Evolutionary conservation across 1,140 invertebrate genomes (phyloP).

Genomic region (Aphidius ervi): DNA sequence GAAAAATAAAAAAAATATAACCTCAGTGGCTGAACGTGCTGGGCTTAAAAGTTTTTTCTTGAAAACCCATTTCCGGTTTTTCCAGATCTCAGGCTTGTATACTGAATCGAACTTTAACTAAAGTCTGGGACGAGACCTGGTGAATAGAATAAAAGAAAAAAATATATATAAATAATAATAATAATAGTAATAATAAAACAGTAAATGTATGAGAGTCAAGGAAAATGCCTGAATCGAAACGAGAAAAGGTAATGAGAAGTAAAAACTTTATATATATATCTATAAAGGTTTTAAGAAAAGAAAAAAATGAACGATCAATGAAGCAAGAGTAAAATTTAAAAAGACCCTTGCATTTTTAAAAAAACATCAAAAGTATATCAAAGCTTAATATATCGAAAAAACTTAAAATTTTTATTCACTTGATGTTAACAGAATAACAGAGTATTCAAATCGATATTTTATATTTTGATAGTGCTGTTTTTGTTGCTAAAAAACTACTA

Average conservation of each 20-base stretch:
- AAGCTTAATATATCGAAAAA: no score
- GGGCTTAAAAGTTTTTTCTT: conserved; percentile 1
- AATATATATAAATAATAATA: neutral
- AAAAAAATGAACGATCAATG: no score
- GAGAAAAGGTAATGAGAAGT: neutral
- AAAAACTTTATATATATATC: neutral
- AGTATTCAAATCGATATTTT: no score
- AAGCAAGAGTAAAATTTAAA: no score
- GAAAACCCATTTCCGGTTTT: conserved; percentile 16
- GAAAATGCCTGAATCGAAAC: neutral
- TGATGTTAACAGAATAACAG: no score
- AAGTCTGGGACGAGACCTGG: neutral
- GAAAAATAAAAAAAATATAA: conserved; percentile 4
- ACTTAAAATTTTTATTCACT: no score
- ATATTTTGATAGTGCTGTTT: no score
- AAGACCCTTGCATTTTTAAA: no score
- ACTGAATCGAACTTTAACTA: conserved; percentile 20
- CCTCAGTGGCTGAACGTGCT: conserved; percentile 9
- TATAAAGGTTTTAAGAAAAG: no score
- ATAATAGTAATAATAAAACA: conserved; percentile 1
- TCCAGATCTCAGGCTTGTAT: conserved; percentile 5
- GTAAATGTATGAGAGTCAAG: neutral
- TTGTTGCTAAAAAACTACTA: no score
- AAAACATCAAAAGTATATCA: no score
- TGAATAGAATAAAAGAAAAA: neutral